A percentile compares a stretch with the other conserved stretches of the same genome.
Conservation (phyloP, 1,140 invertebrate genomes). For the Watersipora subatra region DNA sequence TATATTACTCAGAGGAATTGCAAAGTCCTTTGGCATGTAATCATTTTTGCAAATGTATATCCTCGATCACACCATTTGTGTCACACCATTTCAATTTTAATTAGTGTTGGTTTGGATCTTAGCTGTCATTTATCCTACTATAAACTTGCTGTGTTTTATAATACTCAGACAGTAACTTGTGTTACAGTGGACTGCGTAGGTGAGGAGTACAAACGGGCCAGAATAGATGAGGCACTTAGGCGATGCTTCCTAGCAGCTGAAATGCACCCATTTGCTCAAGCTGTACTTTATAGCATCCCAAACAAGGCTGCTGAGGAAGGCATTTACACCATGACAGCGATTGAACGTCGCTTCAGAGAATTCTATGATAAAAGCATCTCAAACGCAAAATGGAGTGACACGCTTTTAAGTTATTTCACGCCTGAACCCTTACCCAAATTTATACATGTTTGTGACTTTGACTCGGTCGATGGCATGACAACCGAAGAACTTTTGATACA, state of each 20-base stretch:
- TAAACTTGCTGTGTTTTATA: too few relatives aligned
- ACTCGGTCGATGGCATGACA: slow-evolving; percentile 47
- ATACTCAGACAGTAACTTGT: too few relatives aligned
- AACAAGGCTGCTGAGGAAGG: neutral
- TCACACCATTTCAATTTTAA: too few relatives aligned
- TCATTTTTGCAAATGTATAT: too few relatives aligned
- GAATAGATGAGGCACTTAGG: neutral
- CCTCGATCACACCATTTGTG: too few relatives aligned
- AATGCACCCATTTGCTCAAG: neutral
- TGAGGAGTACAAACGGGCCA: neutral
- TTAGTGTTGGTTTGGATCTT: too few relatives aligned
- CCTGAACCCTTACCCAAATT: neutral
- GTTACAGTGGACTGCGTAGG: neutral
- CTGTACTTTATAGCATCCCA: neutral
- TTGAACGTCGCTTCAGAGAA: neutral
- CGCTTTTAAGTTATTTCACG: neutral
- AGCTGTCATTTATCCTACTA: too few relatives aligned
- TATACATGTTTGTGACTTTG: neutral
- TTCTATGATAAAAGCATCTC: neutral
- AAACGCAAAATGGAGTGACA: neutral
- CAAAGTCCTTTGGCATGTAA: too few relatives aligned
- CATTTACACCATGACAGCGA: neutral
- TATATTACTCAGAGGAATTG: too few relatives aligned
- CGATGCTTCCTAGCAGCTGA: neutral
- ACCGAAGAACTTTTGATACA: slow-evolving; percentile 75